Conservation (phyloP, 2,113 vertebrate genomes). For the Cyanocitta stelleri region DNA sequence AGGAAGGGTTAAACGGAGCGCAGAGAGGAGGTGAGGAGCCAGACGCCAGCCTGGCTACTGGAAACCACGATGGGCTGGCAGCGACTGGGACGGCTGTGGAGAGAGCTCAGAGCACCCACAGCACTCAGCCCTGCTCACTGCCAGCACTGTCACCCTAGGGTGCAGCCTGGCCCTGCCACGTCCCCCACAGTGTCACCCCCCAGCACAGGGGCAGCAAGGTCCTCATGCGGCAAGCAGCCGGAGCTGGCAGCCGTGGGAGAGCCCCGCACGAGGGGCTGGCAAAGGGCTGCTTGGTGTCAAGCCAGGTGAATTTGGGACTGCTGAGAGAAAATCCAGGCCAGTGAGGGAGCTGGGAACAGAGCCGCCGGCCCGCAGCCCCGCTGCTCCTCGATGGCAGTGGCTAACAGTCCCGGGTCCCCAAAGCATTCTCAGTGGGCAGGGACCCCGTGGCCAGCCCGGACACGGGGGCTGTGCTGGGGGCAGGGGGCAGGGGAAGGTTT, state of each 20-base stretch:
- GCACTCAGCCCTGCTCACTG: background rate
- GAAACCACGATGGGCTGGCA: background rate
- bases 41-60: slow-evolving; percentile 10
- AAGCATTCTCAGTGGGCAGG: background rate
- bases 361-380: fast-evolving
- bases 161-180: background rate
- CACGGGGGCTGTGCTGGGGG: background rate
- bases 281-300: background rate
- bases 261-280: background rate
- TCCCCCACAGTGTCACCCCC: background rate
- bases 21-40: background rate
- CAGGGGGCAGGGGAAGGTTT: no score
- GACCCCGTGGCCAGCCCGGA: fast-evolving
- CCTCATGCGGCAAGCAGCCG: fast-evolving
- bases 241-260: background rate
- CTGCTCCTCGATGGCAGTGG: background rate
- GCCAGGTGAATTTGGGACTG: slow-evolving; percentile 15
- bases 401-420: background rate
- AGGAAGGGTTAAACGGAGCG: background rate
- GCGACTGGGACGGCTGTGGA: fast-evolving
- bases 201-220: background rate
- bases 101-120: background rate
- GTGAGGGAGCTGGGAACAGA: background rate
- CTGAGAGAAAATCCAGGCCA: slow-evolving; percentile 3
- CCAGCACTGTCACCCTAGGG: background rate